Percentiles rank a stretch among this genome's conserved stretches.
phyloP scores from a whole-genome alignment of 30 jellyfish, hydroid and myxozoan species.

The Calvadosia cruxmelitensis region DNA sequence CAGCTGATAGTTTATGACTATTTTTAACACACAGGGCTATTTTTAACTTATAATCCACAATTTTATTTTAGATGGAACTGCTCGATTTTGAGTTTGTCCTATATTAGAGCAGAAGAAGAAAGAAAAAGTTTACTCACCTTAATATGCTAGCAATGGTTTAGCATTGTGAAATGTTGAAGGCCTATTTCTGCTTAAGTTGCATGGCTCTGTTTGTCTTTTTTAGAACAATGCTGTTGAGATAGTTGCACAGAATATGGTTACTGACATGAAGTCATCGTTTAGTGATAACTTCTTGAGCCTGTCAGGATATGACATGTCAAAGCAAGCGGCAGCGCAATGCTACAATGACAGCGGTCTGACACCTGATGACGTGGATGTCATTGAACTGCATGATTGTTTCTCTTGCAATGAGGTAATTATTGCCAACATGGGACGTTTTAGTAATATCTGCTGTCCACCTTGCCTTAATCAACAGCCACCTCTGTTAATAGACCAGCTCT shows the following conservation, averaged over 20 bases:
- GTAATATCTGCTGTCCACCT: too few species aligned
- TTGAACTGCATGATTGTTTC: constrained; percentile 95
- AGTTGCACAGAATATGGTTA: constrained; percentile 85
- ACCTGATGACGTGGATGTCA: constrained; percentile 61
- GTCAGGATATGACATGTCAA: constrained; percentile 79
- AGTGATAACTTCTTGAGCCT: constrained; percentile 44
- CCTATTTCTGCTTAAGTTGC: too few species aligned
- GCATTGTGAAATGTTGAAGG: too few species aligned
- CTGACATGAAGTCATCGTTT: constrained; percentile 88
- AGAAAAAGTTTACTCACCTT: neutral
- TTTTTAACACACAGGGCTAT: too few species aligned
- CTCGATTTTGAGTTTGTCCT: too few species aligned
- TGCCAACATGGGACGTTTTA: constrained; percentile 2
- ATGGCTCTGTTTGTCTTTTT: neutral
- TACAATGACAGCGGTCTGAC: constrained; percentile 38
- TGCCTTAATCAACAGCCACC: too few species aligned
- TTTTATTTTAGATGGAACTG: too few species aligned
- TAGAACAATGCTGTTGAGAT: constrained; percentile 88
- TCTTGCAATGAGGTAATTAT: constrained; percentile 78
- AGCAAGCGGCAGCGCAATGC: constrained; percentile 71
- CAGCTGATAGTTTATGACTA: too few species aligned
- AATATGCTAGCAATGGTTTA: too few species aligned
- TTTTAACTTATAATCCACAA: too few species aligned
- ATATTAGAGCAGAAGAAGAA: too few species aligned
- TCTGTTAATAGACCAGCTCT: too few species aligned